These are phyloP conservation scores for Okapia johnstoni DNA, from an alignment of 2,113 vertebrate species.

Conservation along the genomic window DNA sequence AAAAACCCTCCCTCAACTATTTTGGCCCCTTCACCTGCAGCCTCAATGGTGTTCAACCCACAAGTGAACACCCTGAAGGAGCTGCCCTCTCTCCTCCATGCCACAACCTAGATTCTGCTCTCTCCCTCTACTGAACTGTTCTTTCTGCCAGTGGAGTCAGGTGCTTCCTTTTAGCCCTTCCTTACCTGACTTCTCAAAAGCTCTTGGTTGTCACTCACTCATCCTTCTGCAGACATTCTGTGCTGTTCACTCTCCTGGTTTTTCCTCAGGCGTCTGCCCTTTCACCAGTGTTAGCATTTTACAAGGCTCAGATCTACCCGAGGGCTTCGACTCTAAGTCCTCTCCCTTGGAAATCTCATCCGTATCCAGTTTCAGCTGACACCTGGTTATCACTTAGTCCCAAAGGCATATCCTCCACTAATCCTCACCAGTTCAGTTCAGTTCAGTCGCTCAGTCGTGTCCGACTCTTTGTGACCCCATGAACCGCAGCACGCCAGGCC, in stretches of 20 bases:
- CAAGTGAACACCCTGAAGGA: not conserved
- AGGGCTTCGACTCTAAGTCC: not conserved
- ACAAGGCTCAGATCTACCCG: not conserved
- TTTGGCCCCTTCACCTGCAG: not conserved
- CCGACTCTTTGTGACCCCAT: too few species aligned
- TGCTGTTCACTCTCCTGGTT: not conserved
- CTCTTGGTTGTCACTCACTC: not conserved
- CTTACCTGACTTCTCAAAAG: not conserved
- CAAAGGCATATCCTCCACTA: not conserved
- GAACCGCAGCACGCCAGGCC: too few species aligned
- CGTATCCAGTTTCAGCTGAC: not conserved
- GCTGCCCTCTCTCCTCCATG: not conserved
- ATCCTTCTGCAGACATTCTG: not conserved
- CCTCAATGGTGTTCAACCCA: not conserved
- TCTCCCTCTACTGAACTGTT: not conserved
- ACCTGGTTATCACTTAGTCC: not conserved
- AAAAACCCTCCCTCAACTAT: not conserved
- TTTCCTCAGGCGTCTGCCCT: not conserved
- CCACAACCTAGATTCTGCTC: not conserved
- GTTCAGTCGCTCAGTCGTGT: too few species aligned
- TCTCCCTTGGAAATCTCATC: not conserved
- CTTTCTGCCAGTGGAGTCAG: not conserved
- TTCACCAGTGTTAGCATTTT: not conserved
- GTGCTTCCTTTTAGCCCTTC: not conserved
- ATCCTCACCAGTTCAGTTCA: not conserved